Conservation (phyloP, 2,113 vertebrate species). For the Gracilinanus agilis region DNA sequence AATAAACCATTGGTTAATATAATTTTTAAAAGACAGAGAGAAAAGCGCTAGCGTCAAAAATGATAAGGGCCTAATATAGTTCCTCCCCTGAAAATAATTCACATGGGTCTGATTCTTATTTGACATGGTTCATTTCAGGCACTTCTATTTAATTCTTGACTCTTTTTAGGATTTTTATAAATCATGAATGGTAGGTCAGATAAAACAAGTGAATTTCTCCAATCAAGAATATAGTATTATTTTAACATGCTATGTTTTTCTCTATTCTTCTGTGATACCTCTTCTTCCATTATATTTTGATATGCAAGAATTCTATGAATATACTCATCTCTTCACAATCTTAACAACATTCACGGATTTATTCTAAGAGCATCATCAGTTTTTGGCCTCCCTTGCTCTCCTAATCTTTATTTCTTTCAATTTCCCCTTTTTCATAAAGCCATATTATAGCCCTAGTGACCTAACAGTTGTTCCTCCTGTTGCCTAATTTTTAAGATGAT, state of each 20-base stretch:
- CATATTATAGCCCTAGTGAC: constrained; percentile 4
- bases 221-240: not conserved
- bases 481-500: constrained; percentile 55
- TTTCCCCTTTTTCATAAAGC: not conserved
- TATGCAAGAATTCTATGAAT: not conserved
- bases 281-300: not conserved
- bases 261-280: not conserved
- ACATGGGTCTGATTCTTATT: not conserved
- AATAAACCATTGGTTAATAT: too few relatives aligned
- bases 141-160: not conserved
- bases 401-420: not conserved
- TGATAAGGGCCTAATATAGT: not conserved
- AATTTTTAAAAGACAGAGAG: too few relatives aligned
- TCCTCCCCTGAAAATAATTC: not conserved
- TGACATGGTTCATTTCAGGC: constrained; percentile 5
- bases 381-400: not conserved
- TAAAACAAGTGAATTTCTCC: not conserved
- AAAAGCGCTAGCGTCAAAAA: too few relatives aligned
- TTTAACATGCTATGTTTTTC: not conserved
- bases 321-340: not conserved
- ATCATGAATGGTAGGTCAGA: constrained; percentile 39
- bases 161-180: constrained; percentile 25
- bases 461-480: constrained; percentile 48
- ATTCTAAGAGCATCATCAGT: not conserved
- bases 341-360: constrained; percentile 17